Conservation (phyloP, 2,113 vertebrate genomes). For the Ammodramus savannarum region DNA sequence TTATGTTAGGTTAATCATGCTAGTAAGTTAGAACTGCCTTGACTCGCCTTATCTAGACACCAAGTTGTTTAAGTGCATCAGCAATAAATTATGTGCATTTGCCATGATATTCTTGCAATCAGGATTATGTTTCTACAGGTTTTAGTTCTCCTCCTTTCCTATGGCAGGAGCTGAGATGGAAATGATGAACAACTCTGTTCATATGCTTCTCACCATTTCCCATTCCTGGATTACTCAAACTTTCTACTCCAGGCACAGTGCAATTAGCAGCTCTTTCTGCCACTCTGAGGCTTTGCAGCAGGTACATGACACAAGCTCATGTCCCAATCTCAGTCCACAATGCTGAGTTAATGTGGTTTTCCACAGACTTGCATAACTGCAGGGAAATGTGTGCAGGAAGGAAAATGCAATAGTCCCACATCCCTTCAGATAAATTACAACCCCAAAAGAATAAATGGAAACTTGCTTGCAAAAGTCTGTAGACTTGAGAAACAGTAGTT, state of each 20-base stretch:
- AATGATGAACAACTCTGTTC: background rate
- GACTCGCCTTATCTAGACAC: conserved; percentile 24
- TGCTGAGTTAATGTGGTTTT: background rate
- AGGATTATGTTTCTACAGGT: conserved; percentile 18
- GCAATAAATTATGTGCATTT: conserved; percentile 25
- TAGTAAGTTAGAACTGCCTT: conserved; percentile 27
- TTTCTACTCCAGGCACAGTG: background rate
- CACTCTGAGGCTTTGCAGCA: background rate
- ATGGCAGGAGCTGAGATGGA: background rate
- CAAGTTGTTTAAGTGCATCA: conserved; percentile 10
- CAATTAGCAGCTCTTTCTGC: background rate
- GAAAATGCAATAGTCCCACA: background rate
- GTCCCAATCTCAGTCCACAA: background rate
- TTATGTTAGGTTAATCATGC: background rate
- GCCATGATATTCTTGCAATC: background rate
- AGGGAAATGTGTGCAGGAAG: conserved; percentile 13
- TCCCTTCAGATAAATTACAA: background rate
- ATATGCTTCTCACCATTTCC: background rate
- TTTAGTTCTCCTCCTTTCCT: background rate
- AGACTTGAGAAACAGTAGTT: conserved; percentile 11
- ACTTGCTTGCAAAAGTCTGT: background rate
- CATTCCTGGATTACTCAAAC: background rate
- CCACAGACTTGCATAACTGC: background rate
- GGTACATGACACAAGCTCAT: background rate
- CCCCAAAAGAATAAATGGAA: background rate